Conservation (phyloP, 2,888 invertebrate genomes). For the Lymantria monacha region DNA sequence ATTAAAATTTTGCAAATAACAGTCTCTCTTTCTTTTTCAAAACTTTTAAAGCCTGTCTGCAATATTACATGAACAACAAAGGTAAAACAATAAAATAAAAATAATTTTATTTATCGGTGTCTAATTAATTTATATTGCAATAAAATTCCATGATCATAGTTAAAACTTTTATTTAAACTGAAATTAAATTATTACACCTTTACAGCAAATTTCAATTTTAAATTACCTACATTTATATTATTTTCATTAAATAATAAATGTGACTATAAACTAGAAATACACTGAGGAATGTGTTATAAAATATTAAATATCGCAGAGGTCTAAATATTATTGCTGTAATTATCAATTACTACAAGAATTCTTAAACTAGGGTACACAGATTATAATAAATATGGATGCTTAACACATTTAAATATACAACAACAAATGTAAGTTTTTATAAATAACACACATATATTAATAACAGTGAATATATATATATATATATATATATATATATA, state of each 20-base stretch:
- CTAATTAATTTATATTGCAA: neutral
- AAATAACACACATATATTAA: slow-evolving; percentile 37
- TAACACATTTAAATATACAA: slow-evolving; percentile 41
- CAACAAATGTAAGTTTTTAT: slow-evolving; percentile 38
- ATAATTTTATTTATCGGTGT: too few species aligned
- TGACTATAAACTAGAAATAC: slow-evolving; percentile 63
- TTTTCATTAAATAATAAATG: slow-evolving; percentile 70
- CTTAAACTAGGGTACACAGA: slow-evolving; percentile 26
- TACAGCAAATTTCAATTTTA: slow-evolving; percentile 69
- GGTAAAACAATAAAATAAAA: too few species aligned
- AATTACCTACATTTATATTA: slow-evolving; percentile 54
- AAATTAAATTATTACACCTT: slow-evolving; percentile 75
- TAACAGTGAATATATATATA: slow-evolving; percentile 42
- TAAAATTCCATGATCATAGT: slow-evolving; percentile 45
- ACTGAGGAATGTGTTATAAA: slow-evolving; percentile 1
- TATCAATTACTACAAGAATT: neutral
- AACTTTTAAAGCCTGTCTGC: too few species aligned
- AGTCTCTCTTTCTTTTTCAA: too few species aligned
- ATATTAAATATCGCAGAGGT: slow-evolving; percentile 8
- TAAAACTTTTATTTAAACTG: slow-evolving; percentile 70
- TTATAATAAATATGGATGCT: slow-evolving; percentile 36
- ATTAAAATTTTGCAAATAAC: too few species aligned
- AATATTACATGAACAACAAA: too few species aligned
- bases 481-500: too few species aligned
- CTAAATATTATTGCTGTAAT: slow-evolving; percentile 4